phyloP scores from a whole-genome alignment of 2,113 vertebrate genomes.

The Psammodynastes pulverulentus region DNA sequence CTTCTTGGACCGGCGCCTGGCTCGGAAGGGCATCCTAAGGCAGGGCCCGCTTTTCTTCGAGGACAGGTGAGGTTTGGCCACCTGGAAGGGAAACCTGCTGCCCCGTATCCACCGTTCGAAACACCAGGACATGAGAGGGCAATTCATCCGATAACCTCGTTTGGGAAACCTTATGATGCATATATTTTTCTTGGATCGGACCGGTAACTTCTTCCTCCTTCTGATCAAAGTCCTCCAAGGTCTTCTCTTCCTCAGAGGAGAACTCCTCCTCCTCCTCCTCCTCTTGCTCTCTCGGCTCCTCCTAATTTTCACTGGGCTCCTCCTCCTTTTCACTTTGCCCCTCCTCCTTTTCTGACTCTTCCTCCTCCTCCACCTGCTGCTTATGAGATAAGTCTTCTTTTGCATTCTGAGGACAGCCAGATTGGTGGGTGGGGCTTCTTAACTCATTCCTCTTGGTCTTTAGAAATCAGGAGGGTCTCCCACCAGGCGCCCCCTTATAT shows the following conservation, averaged over 20 bases:
- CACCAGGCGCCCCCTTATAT: not conserved
- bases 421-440: accelerated
- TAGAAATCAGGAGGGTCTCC: not conserved
- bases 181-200: not conserved
- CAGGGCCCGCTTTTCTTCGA: no score
- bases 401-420: not conserved
- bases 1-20: not conserved
- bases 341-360: no score
- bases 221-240: not conserved
- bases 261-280: not conserved
- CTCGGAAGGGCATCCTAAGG: not conserved
- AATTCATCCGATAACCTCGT: not conserved
- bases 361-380: not conserved
- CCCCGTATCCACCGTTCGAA: not conserved
- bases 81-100: no score
- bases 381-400: not conserved
- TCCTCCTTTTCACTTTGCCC: not conserved
- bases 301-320: not conserved
- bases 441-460: not conserved
- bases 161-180: not conserved
- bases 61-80: accelerated
- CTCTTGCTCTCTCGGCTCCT: not conserved
- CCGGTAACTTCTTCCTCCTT: not conserved
- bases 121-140: not conserved
- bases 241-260: not conserved